Percentiles rank a stretch among this genome's conserved stretches.
These are phyloP conservation scores for Psittacula echo DNA, from an alignment of 2,797 vertebrate genomes.

Conservation along the genomic window DNA sequence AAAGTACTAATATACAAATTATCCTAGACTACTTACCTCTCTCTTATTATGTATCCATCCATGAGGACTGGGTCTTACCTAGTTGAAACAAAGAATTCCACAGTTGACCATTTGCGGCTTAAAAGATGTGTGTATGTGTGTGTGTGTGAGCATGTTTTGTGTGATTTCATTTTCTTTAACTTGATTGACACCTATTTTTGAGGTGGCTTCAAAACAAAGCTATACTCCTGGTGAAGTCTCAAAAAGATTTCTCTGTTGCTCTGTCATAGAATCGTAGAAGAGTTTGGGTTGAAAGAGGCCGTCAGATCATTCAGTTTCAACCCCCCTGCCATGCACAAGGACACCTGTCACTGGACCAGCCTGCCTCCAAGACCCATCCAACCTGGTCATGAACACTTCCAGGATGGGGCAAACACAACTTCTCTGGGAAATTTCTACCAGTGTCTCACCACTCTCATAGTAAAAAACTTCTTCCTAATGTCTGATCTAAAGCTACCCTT, in stretches of 20 bases:
- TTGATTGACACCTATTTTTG: neutral
- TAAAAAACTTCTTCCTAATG: neutral
- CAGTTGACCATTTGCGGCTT: neutral
- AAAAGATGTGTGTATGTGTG: neutral
- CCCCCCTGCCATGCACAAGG: no score
- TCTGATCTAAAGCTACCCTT: neutral
- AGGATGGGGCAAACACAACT: neutral
- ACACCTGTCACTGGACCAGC: neutral
- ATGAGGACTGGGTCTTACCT: neutral
- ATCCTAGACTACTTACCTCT: neutral
- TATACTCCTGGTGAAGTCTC: neutral
- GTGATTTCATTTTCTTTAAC: neutral
- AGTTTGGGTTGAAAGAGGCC: no score
- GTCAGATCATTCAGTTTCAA: no score
- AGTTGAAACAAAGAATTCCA: neutral
- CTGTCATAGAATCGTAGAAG: no score
- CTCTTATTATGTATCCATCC: neutral
- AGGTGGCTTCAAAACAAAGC: neutral
- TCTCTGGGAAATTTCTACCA: neutral
- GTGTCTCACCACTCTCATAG: no score
- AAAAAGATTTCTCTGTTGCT: neutral
- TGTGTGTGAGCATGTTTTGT: no score
- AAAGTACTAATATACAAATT: neutral
- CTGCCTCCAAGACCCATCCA: neutral
- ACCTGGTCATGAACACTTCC: neutral